Evolutionary conservation across 1,140 invertebrate species (phyloP).

Genomic region (Cyrtorhinus lividipennis): DNA sequence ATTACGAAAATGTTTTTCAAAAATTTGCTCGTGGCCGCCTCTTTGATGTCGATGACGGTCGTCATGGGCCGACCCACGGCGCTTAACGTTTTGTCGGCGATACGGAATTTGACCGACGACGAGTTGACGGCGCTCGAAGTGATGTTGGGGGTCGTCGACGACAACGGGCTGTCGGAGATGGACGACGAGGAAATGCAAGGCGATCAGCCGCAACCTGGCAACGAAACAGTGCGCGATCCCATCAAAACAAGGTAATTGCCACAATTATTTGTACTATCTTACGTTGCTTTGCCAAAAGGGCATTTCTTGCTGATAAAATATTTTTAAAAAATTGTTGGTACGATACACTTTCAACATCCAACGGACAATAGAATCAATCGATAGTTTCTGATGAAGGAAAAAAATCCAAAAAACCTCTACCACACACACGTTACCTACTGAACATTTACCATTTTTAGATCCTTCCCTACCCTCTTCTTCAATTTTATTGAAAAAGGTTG

Average conservation of each 20-base stretch:
- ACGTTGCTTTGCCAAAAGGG: too few relatives aligned
- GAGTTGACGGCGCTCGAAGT: slow-evolving; percentile 15
- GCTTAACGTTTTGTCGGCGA: not conserved
- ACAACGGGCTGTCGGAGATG: not conserved
- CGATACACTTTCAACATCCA: too few relatives aligned
- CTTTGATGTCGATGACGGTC: not conserved
- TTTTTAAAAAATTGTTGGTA: too few relatives aligned
- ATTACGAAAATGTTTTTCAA: not conserved
- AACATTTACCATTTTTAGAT: too few relatives aligned
- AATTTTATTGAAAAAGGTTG: too few relatives aligned
- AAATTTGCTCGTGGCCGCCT: not conserved
- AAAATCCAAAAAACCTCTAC: too few relatives aligned
- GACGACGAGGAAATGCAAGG: not conserved
- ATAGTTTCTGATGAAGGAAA: too few relatives aligned
- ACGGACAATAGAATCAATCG: too few relatives aligned
- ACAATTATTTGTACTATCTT: too few relatives aligned
- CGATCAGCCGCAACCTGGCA: slow-evolving; percentile 16
- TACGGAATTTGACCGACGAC: slow-evolving; percentile 15
- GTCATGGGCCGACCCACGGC: not conserved
- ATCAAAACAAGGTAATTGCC: not conserved
- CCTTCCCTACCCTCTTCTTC: too few relatives aligned
- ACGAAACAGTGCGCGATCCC: slow-evolving; percentile 12
- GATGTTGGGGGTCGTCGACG: not conserved
- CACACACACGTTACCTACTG: too few relatives aligned
- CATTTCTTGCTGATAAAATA: too few relatives aligned